Evolutionary conservation across 2,113 vertebrate species (phyloP).

Genomic region (Poeciliopsis occidentalis): DNA sequence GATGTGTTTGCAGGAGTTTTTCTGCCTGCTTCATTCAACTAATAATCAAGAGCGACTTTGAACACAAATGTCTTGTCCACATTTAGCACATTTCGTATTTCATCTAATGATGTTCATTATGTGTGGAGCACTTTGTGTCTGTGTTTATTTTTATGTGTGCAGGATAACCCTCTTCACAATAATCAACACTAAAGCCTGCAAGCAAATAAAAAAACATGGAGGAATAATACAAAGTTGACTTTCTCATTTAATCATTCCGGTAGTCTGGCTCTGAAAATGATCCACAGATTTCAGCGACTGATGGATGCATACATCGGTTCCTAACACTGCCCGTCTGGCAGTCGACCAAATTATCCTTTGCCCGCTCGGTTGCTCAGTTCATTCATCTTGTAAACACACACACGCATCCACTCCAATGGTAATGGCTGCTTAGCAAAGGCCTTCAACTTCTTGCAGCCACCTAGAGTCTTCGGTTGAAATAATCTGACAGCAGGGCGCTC

Average conservation of each 20-base stretch:
- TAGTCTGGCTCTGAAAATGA: background rate
- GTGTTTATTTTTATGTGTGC: background rate
- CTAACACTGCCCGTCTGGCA: background rate
- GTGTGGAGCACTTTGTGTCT: background rate
- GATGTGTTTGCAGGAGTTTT: background rate
- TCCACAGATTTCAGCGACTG: background rate
- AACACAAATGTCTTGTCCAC: background rate
- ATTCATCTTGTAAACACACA: background rate
- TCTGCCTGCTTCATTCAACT: background rate
- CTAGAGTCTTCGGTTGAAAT: background rate
- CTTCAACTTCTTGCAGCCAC: background rate
- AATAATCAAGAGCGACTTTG: background rate
- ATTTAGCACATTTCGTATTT: background rate
- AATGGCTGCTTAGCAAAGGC: background rate
- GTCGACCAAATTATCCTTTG: background rate
- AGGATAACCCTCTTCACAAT: background rate
- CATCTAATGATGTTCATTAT: background rate
- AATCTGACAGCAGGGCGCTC: background rate
- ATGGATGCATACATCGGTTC: background rate
- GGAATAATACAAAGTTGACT: background rate
- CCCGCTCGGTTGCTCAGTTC: background rate
- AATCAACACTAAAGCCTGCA: background rate
- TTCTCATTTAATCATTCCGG: background rate
- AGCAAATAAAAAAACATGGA: background rate
- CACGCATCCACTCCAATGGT: no score